Base-by-base conservation (phyloP, 2,113 vertebrate species). In the Aspidoscelis tigris region DNA sequence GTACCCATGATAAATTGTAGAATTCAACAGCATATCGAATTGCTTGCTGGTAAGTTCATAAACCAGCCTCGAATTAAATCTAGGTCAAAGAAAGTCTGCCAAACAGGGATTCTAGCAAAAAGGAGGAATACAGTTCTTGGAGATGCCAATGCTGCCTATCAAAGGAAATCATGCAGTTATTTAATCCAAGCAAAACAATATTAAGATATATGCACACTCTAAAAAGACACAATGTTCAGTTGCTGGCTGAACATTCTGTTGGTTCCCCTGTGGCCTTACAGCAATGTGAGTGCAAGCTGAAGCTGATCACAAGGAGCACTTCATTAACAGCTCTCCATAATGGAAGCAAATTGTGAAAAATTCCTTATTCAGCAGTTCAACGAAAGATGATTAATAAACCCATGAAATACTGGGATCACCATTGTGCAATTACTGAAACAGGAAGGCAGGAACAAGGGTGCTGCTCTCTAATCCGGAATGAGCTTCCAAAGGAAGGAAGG, bases 341-440 rank as follows among this genome's bases (percentile, higher is more conserved):
- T 82, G 72, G 65, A 90, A 94, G 82, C 21, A 90, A 86, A 41
- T 47, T 66, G 33, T 66, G 70, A n/a, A 74, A 85, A 78, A 90
- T 10, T 39, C 9, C 9, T 88, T 85, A 90, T 9, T 69, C 82
- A 87, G 33, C 22, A 39, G 82, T 0, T 7, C 22, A 85, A 50
- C 22, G 87, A 84, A 89, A 6, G 22, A 75, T 90, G 85, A 92
- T 5, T 11, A 82, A 82, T 1, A 50, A 58, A 78, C 7, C 10
- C 74, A 78, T 3, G 22, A 84, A 86, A 91, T 77, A 75, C 2
- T 22, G 0, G 11, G 47, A 50, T 84, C 73, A 58, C 39, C 47
- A 58, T 26, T 26, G 0, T 6, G 64, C 9, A 1, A 2, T 61
- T 41, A 22, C 41, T 80, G 33, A 7, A 68, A 5, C 1, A 1